Evolutionary conservation across 1,140 invertebrate species (phyloP).

Genomic region (Drosophila navojoa): DNA sequence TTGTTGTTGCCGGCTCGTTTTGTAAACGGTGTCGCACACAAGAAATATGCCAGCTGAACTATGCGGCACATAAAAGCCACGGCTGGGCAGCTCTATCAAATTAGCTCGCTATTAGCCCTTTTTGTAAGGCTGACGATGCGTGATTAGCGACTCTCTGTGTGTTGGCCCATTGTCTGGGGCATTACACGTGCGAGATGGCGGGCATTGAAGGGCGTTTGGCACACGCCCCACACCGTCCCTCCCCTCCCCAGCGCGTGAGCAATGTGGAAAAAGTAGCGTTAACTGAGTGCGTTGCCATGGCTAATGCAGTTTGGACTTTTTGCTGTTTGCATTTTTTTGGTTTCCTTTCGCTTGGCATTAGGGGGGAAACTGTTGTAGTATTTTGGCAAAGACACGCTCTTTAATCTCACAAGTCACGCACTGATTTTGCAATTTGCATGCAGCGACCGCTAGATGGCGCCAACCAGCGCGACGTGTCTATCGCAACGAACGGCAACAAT

Average conservation of each 20-base stretch:
- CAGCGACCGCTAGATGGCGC: slow-evolving; percentile 63
- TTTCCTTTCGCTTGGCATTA: slow-evolving; percentile 8
- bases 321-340: background rate
- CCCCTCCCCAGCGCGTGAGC: background rate
- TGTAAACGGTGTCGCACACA: slow-evolving; percentile 2
- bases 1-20: background rate
- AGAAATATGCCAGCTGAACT: slow-evolving; percentile 4
- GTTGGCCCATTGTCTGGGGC: slow-evolving; percentile 39
- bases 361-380: slow-evolving; percentile 35
- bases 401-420: slow-evolving; percentile 72
- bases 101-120: slow-evolving; percentile 57
- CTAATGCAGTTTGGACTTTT: slow-evolving; percentile 41
- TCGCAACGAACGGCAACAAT: slow-evolving; percentile 18
- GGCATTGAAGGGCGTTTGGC: slow-evolving; percentile 38
- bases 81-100: slow-evolving; percentile 37
- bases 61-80: slow-evolving; percentile 23
- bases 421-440: slow-evolving; percentile 77
- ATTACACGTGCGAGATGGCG: slow-evolving; percentile 58
- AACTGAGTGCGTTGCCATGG: slow-evolving; percentile 64
- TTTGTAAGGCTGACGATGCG: slow-evolving; percentile 48
- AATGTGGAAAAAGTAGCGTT: slow-evolving; percentile 40
- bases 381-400: slow-evolving; percentile 33
- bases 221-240: no score
- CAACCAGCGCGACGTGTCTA: slow-evolving; percentile 51
- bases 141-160: slow-evolving; percentile 38